phyloP scores from a whole-genome alignment of 1,140 invertebrate genomes.

The Diorhabda sublineata region DNA sequence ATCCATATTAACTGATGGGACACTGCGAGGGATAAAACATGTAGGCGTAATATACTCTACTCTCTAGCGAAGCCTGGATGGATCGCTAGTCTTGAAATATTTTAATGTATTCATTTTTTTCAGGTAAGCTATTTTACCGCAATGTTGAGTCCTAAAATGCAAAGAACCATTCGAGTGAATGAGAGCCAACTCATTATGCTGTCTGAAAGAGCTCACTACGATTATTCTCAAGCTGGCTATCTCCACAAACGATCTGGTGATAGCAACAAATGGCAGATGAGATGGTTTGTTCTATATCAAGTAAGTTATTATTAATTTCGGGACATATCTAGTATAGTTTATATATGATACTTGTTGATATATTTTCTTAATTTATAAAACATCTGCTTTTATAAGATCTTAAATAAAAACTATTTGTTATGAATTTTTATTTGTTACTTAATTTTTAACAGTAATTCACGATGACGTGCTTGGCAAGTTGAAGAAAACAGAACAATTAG shows the following conservation, averaged over 20 bases:
- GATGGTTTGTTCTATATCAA: conserved; percentile 90
- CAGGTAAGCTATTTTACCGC: conserved; percentile 23
- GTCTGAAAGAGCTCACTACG: conserved; percentile 76
- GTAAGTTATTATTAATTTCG: conserved; percentile 47
- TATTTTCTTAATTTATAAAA: too few relatives aligned
- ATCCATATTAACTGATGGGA: background rate
- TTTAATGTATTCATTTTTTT: conserved; percentile 11
- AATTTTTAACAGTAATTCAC: too few relatives aligned
- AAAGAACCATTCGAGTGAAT: conserved; percentile 76
- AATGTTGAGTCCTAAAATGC: conserved; percentile 79
- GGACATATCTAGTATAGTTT: too few relatives aligned
- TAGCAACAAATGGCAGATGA: conserved; percentile 81
- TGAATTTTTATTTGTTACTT: too few relatives aligned
- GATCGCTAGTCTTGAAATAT: background rate
- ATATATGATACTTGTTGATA: too few relatives aligned
- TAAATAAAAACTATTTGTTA: too few relatives aligned
- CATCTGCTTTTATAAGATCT: too few relatives aligned
- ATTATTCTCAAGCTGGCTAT: conserved; percentile 70
- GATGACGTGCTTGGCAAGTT: too few relatives aligned
- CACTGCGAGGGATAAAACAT: background rate
- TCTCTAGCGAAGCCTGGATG: background rate
- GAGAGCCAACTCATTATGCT: conserved; percentile 78
- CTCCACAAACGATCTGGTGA: conserved; percentile 83
- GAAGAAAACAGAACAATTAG: too few relatives aligned
- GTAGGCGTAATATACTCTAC: background rate